These are phyloP conservation scores for Ianthella basta DNA, from an alignment of 37 sponge, comb jelly and placozoan species.

Conservation along the genomic window DNA sequence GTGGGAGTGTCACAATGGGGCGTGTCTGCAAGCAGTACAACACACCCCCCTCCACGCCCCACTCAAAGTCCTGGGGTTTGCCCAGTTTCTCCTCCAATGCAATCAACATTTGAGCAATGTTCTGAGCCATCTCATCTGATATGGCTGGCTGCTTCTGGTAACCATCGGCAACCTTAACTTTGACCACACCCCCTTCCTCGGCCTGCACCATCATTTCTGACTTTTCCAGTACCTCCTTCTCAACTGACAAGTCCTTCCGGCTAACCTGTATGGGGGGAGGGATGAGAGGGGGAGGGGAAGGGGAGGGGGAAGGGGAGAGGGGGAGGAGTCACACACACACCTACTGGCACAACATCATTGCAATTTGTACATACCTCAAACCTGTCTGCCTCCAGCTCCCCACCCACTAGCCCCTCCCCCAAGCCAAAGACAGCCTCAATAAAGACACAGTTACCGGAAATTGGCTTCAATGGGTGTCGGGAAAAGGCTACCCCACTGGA, in stretches of 20 bases:
- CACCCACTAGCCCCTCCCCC: conserved; percentile 89
- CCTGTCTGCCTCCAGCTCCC: conserved; percentile 80
- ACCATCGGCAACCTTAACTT: conserved; percentile 49
- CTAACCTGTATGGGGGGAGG: conserved; percentile 60
- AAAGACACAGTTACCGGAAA: conserved; percentile 58
- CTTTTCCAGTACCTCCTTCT: conserved; percentile 58
- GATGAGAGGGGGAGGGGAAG: too few relatives aligned
- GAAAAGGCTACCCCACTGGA: conserved; percentile 89
- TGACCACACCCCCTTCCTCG: conserved; percentile 60
- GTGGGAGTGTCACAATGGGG: conserved; percentile 87
- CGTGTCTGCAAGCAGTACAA: conserved; percentile 85
- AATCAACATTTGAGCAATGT: conserved; percentile 65
- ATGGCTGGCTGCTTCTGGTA: conserved; percentile 49
- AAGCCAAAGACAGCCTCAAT: conserved; percentile 87
- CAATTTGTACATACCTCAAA: conserved; percentile 75
- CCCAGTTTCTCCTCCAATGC: conserved; percentile 67
- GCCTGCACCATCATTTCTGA: conserved; percentile 62
- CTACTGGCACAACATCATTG: too few relatives aligned
- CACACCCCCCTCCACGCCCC: conserved; percentile 72
- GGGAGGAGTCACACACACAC: too few relatives aligned
- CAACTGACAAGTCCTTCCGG: conserved; percentile 46
- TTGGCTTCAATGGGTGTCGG: conserved; percentile 82
- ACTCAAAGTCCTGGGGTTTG: conserved; percentile 89
- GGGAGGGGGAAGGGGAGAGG: too few relatives aligned
- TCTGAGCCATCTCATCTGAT: conserved; percentile 55